Evolutionary conservation across 2,888 invertebrate species (phyloP), one percentile per base, ranked within the genome.

Genomic region (Meloe dianella): DNA sequence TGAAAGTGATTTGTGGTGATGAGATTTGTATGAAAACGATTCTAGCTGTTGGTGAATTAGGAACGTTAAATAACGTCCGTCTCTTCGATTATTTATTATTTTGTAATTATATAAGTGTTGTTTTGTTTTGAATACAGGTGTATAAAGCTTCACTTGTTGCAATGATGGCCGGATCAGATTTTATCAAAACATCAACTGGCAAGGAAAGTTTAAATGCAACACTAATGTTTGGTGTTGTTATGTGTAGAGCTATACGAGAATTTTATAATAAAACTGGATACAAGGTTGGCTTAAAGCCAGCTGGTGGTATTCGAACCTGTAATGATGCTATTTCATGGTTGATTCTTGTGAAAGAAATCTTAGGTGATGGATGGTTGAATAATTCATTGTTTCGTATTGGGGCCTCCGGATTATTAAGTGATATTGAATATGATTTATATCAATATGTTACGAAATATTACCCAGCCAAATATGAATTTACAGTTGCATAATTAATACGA

Each of bases 111-210:
- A 12, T 35, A 57, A 20, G 9, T 66, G 56, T 38, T 47, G 51
- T 63, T 65, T 56, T 67, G 9, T 74, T 78, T 27, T 74, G 35
- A 32, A 51, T 47, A 57, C 24, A 91, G 91, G 87, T 98, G 2
- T 96, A 97, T 82, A 92, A 91, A 81, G 92, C 94, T 0, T 92
- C 96, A 22, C 89, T 96, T 86, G 89, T 94, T 56, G 93, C 95
- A 24, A 97, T 98, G 95, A 88, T 93, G 88, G 97, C 97, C 65
- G 98, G 98, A 14, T 92, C 97, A 5, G 95, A 99, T 85, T 99
- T 99, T 80, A 98, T 99, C 69, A 99, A 99, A 85, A 98, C 98
- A 3, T 98, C 98, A 0, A 99, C 98, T 0, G 98, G 95, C 60
- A 99, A 99, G 84, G 99, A 99, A 84, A 83, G 89, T 0, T 91